A percentile compares a stretch with the other conserved stretches of the same genome.
phyloP scores from a whole-genome alignment of 2,888 invertebrate species.

The Dendrolimus pini region DNA sequence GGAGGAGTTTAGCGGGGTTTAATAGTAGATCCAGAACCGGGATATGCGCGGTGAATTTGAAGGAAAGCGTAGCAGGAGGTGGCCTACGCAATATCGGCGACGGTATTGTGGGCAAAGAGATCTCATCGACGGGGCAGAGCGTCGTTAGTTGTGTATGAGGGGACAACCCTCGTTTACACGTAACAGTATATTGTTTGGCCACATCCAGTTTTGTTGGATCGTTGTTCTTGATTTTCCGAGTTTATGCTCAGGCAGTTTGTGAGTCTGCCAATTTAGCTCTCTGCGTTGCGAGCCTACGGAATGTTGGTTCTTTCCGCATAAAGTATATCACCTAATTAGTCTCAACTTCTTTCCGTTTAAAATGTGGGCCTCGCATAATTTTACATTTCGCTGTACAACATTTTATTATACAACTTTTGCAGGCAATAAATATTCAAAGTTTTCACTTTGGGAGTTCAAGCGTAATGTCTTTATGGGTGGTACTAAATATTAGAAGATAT shows the following conservation, averaged over 20 bases:
- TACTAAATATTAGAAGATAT: not conserved
- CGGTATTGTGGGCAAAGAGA: too few relatives aligned
- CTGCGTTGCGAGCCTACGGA: slow-evolving; percentile 12
- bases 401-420: slow-evolving; percentile 15
- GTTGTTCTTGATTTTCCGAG: slow-evolving; percentile 20
- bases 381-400: slow-evolving; percentile 8
- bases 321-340: slow-evolving; percentile 27
- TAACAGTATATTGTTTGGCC: not conserved
- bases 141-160: too few relatives aligned
- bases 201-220: slow-evolving; percentile 19
- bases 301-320: slow-evolving; percentile 13
- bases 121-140: too few relatives aligned
- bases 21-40: too few relatives aligned
- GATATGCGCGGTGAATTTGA: too few relatives aligned
- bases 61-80: too few relatives aligned
- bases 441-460: not conserved
- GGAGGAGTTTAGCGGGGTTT: too few relatives aligned
- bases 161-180: too few relatives aligned
- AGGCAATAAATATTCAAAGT: not conserved
- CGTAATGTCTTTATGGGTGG: not conserved
- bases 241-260: slow-evolving; percentile 28
- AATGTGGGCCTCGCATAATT: slow-evolving; percentile 2
- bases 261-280: slow-evolving; percentile 30
- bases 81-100: too few relatives aligned
- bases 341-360: not conserved